Evolutionary conservation across 2,797 vertebrate genomes (phyloP).

Genomic region (Nasua narica): DNA sequence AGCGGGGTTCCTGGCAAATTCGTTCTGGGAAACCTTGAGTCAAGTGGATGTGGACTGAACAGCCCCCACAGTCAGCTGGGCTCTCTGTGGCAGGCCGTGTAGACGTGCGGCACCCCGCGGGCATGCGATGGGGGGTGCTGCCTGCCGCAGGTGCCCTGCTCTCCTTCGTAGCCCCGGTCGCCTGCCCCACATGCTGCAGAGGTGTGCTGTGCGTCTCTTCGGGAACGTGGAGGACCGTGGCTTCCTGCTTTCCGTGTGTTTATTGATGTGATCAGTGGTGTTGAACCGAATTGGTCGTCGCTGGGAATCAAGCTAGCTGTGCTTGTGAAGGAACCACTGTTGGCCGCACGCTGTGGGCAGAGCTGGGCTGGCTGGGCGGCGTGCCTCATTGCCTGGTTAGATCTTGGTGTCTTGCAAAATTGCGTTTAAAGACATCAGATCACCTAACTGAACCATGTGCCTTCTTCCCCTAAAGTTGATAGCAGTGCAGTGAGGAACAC

Average conservation of each 20-base stretch:
- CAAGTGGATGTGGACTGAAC: not conserved
- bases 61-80: not conserved
- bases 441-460: not conserved
- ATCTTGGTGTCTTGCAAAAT: not conserved
- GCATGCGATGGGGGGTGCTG: not conserved
- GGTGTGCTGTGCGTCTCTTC: not conserved
- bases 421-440: not conserved
- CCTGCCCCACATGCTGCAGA: fast-evolving
- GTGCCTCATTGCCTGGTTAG: fast-evolving
- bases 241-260: fast-evolving
- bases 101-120: not conserved
- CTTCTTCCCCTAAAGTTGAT: not conserved
- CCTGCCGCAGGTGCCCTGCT: not conserved
- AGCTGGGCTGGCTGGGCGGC: fast-evolving
- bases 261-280: fast-evolving
- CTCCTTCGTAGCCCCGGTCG: not conserved
- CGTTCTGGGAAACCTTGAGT: not conserved
- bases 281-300: fast-evolving
- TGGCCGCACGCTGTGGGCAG: not conserved
- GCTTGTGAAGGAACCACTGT: not conserved
- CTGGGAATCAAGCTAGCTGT: not conserved
- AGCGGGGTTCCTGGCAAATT: not conserved
- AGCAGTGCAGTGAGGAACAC: not conserved
- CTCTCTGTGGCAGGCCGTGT: fast-evolving
- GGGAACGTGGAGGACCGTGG: not conserved